A percentile compares a stretch with the other conserved stretches of the same genome.
Evolutionary conservation across 2,888 invertebrate species (phyloP).

Genomic region (Bugula neritina): DNA sequence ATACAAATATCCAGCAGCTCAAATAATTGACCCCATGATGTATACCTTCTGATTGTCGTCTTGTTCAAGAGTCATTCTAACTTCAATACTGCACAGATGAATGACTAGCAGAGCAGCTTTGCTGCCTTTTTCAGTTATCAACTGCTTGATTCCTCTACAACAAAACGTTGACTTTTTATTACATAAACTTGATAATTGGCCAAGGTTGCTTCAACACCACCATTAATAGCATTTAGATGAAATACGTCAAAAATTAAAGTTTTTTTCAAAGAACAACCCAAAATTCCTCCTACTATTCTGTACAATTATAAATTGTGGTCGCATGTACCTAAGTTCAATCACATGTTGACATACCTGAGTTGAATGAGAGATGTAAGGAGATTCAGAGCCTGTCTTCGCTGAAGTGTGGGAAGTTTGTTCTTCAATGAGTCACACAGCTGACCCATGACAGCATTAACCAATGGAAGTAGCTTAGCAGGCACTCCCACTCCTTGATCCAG

Average conservation of each 20-base stretch:
- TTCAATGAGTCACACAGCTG: conserved; percentile 12
- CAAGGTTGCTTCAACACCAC: too few species aligned
- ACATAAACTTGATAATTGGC: too few species aligned
- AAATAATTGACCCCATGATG: not conserved
- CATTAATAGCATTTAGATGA: too few species aligned
- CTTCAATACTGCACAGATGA: conserved; percentile 83
- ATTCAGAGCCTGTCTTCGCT: conserved; percentile 3
- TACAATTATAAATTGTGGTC: too few species aligned
- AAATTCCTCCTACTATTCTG: too few species aligned
- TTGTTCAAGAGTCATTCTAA: conserved; percentile 86
- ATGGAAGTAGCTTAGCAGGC: not conserved
- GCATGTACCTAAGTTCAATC: too few species aligned
- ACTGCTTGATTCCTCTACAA: conserved; percentile 42
- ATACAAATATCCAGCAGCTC: too few species aligned
- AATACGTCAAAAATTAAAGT: too few species aligned
- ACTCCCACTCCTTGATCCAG: not conserved
- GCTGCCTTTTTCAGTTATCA: conserved; percentile 58
- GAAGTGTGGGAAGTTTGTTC: not conserved
- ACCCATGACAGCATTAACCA: conserved; percentile 1
- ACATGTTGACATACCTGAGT: too few species aligned
- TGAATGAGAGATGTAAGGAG: conserved; percentile 17
- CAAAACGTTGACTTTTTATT: not conserved
- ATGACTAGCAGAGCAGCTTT: conserved; percentile 75
- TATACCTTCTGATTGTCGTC: conserved; percentile 64
- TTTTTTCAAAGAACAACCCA: too few species aligned